Conservation (phyloP, 1,140 invertebrate genomes). For the Drosophila asahinai region DNA sequence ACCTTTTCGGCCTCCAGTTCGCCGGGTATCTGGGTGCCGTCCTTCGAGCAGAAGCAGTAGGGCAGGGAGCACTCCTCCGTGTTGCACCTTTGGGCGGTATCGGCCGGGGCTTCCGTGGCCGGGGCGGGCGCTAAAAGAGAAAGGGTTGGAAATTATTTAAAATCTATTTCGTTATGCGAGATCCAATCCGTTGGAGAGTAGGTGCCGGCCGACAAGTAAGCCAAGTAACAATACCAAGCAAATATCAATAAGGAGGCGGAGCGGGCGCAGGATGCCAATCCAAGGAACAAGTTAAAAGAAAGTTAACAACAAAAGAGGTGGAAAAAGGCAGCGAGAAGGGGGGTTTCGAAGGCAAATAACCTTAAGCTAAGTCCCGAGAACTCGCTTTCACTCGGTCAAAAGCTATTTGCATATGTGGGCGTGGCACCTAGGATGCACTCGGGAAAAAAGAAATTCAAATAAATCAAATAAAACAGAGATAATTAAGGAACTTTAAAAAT, state of each 20-base stretch:
- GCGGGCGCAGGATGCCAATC: conserved; percentile 39
- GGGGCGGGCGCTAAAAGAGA: conserved; percentile 89
- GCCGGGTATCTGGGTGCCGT: conserved; percentile 94
- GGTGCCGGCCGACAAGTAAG: conserved; percentile 61
- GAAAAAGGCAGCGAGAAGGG: not conserved
- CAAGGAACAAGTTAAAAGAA: conserved; percentile 80
- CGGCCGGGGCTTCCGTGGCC: conserved; percentile 91
- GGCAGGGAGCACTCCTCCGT: conserved; percentile 91
- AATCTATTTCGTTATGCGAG: conserved; percentile 67
- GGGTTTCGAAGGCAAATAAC: conserved; percentile 59
- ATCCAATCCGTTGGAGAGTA: conserved; percentile 55
- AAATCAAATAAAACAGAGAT: not conserved
- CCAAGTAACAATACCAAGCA: conserved; percentile 66
- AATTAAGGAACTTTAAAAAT: too few relatives aligned
- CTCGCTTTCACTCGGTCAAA: conserved; percentile 18
- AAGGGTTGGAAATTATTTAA: conserved; percentile 69
- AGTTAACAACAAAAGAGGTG: conserved; percentile 61
- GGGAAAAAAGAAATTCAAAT: not conserved
- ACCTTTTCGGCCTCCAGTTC: conserved; percentile 92
- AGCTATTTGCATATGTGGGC: conserved; percentile 74
- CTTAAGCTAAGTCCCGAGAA: conserved; percentile 56
- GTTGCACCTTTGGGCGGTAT: conserved; percentile 92
- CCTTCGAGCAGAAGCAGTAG: conserved; percentile 97
- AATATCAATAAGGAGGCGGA: conserved; percentile 68
- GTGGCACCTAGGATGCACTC: conserved; percentile 9